Base-by-base conservation (phyloP, 2,797 vertebrate species). In the Diplodus puntazzo region DNA sequence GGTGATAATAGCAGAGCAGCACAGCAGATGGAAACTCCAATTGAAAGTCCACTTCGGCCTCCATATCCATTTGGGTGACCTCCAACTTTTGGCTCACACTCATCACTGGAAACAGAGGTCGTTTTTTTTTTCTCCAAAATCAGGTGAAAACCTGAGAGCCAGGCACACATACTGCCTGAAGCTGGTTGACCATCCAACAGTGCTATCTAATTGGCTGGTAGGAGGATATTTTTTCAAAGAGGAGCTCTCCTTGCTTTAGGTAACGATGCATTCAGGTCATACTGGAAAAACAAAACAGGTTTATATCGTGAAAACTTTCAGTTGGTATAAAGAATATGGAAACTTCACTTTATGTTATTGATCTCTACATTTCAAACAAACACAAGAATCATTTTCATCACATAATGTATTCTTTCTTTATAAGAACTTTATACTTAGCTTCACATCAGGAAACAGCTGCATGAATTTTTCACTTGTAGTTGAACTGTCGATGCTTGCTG, bases 51-150 rank as follows among this genome's bases (percentile, higher is more conserved):
- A 13, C 11, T 59, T 73, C 71, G 27, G 64, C 73, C 67, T 66
- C 21, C 52, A 34, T 83, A 76, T 86, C 73, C 55, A 45, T 83
- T 62, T 25, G 57, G 70, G 49, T 77, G 82, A 80, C 82, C 82
- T 87, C 70, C 73, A 65, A 75, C 46, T 68, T 73, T 79, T 72
- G 59, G 73, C 69, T 59, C 49, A 9, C 11, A 11, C 60, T 82
- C 60, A 50, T 73, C 62, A 52, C 49, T 52, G 68, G 68, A 79
- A 69, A 54, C 57, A 69, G 63, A 77, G 62, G 50, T 25, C 25
- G 27, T 74, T 62, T 69, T 81, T 65, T 65, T 34, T 65, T 23
- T 9, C 18, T 58, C 68, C 46, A 57, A 54, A 72, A 20, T 72
- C 65, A 72, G 82, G 76, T 68, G 57, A 54, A 71, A 71, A 30